phyloP scores from a whole-genome alignment of 2,888 invertebrate genomes.

The Cyaniris semiargus region DNA sequence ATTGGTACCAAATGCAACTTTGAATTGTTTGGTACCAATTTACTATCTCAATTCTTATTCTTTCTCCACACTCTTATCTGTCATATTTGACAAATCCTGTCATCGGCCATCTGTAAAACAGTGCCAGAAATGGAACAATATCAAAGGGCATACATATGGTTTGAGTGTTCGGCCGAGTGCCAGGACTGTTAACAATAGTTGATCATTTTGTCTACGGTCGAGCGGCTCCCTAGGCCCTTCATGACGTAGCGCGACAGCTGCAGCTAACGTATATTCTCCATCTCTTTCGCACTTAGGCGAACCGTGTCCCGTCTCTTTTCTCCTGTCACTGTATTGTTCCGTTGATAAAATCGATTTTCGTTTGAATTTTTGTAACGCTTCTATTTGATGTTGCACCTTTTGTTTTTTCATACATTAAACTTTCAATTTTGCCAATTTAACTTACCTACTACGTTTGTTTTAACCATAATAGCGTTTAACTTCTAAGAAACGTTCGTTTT shows the following conservation, averaged over 20 bases:
- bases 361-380: constrained; percentile 34
- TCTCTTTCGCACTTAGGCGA: constrained; percentile 55
- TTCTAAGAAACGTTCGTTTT: background rate
- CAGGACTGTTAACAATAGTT: constrained; percentile 19
- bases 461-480: background rate
- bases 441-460: too few relatives aligned
- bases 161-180: background rate
- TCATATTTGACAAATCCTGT: background rate
- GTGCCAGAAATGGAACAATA: background rate
- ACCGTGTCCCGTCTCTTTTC: constrained; percentile 51
- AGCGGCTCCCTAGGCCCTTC: constrained; percentile 66
- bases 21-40: background rate
- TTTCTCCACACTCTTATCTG: background rate
- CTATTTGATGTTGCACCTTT: constrained; percentile 25
- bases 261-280: constrained; percentile 63
- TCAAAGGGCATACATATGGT: constrained; percentile 8
- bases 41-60: background rate
- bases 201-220: constrained; percentile 53
- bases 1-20: background rate
- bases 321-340: constrained; percentile 42
- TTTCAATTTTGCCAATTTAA: background rate
- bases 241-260: constrained; percentile 76
- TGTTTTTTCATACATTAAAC: background rate
- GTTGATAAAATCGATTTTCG: constrained; percentile 63
- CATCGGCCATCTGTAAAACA: background rate